Percentiles rank a stretch among this genome's conserved stretches.
These are phyloP conservation scores for Microcaecilia unicolor DNA, from an alignment of 2,797 vertebrate genomes.

Conservation along the genomic window DNA sequence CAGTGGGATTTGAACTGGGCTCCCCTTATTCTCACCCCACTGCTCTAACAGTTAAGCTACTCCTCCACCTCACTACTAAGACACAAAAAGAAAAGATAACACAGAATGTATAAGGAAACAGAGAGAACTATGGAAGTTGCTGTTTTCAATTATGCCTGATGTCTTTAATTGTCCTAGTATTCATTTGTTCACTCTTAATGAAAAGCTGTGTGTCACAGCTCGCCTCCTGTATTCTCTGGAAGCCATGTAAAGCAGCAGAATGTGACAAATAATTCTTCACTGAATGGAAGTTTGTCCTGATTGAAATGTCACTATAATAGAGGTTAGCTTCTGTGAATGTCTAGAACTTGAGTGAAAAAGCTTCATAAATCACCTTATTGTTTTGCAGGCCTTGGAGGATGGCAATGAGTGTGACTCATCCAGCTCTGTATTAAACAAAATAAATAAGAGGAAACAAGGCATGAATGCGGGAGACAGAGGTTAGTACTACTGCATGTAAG, in stretches of 20 bases:
- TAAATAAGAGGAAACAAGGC: slow-evolving; percentile 66
- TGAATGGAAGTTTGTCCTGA: slow-evolving; percentile 16
- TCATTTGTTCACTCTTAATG: no score
- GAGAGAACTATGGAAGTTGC: no score
- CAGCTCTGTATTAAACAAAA: slow-evolving; percentile 56
- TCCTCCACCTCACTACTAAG: no score
- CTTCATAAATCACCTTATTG: slow-evolving; percentile 52
- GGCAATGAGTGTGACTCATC: slow-evolving; percentile 51
- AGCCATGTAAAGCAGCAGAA: background rate
- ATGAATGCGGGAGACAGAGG: slow-evolving; percentile 31
- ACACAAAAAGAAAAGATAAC: no score
- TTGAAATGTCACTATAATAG: slow-evolving; percentile 31
- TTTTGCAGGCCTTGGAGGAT: slow-evolving; percentile 42
- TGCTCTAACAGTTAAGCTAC: no score
- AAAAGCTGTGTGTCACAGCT: background rate
- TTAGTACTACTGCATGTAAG: slow-evolving; percentile 31
- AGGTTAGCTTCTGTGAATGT: slow-evolving; percentile 24
- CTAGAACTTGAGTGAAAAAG: slow-evolving; percentile 25
- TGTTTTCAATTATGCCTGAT: no score
- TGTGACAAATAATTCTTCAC: slow-evolving; percentile 21
- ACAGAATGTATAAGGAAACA: no score
- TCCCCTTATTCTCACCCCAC: no score
- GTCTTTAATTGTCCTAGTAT: no score
- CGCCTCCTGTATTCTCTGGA: background rate
- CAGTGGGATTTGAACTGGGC: no score